Percentiles rank a stretch among this genome's conserved stretches.
Evolutionary conservation across 1,140 invertebrate genomes (phyloP).

Genomic region (Bombus pascuorum): DNA sequence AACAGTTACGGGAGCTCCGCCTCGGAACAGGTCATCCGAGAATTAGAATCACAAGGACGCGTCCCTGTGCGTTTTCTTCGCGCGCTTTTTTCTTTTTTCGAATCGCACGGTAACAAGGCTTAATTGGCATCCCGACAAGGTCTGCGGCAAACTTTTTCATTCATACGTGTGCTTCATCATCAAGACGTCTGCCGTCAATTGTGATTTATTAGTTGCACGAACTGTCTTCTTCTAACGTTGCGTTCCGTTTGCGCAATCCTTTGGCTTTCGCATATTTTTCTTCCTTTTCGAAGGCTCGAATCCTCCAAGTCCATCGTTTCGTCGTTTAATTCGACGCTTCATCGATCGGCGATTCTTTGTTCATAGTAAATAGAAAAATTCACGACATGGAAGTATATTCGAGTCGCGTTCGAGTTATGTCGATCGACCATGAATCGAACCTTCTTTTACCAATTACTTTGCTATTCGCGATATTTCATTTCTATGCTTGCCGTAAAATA

Average conservation of each 20-base stretch:
- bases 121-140: constrained; percentile 54
- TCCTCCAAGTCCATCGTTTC: not conserved
- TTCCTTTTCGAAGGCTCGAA: not conserved
- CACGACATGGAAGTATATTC: too few species aligned
- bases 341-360: too few species aligned
- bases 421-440: too few species aligned
- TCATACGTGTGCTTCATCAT: not conserved
- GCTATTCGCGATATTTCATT: too few species aligned
- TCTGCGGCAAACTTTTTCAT: constrained; percentile 28
- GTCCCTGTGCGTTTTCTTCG: constrained; percentile 2
- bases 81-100: not conserved
- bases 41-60: constrained; percentile 49
- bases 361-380: too few species aligned
- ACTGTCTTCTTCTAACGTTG: not conserved
- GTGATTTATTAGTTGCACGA: not conserved
- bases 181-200: too few species aligned
- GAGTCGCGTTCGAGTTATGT: too few species aligned
- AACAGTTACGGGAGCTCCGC: not conserved
- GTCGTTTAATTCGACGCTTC: not conserved
- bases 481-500: too few species aligned
- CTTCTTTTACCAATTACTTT: too few species aligned
- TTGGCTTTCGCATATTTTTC: not conserved
- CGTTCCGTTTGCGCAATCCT: not conserved
- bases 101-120: constrained; percentile 33
- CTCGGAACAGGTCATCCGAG: constrained; percentile 5